phyloP scores from a whole-genome alignment of 2,888 invertebrate species.

The Seira sanloemensis region DNA sequence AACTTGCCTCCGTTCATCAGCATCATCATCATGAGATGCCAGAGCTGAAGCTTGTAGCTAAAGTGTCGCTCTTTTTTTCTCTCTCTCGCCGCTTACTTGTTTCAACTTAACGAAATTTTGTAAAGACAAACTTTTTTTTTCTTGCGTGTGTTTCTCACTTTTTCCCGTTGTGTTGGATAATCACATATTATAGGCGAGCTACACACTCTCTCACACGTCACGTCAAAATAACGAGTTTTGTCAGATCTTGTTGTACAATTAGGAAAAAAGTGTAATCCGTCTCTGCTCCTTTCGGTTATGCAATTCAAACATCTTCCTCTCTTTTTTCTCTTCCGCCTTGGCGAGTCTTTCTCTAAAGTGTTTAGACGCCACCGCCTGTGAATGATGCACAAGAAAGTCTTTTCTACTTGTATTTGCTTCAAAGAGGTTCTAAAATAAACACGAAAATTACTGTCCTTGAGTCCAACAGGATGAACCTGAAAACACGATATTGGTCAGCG shows the following conservation, averaged over 20 bases:
- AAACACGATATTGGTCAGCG: too few relatives aligned
- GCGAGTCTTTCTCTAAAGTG: too few relatives aligned
- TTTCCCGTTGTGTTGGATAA: slow-evolving; percentile 30
- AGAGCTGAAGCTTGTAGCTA: not conserved
- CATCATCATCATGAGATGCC: not conserved
- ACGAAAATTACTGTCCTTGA: too few relatives aligned
- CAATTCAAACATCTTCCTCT: not conserved
- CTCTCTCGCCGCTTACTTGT: not conserved
- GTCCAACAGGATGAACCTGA: too few relatives aligned
- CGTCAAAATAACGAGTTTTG: slow-evolving; percentile 63
- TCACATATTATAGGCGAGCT: slow-evolving; percentile 33
- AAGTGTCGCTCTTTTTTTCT: not conserved
- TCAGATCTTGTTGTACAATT: slow-evolving; percentile 62
- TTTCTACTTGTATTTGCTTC: too few relatives aligned
- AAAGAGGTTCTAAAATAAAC: too few relatives aligned
- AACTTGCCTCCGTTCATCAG: not conserved
- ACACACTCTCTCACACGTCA: slow-evolving; percentile 32
- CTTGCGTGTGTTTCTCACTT: slow-evolving; percentile 10
- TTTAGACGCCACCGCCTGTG: too few relatives aligned
- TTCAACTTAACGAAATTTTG: slow-evolving; percentile 14
- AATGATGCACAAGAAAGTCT: too few relatives aligned
- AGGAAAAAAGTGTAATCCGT: slow-evolving; percentile 59
- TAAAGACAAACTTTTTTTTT: slow-evolving; percentile 38
- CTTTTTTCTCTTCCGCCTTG: slow-evolving; percentile 9
- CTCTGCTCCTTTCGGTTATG: slow-evolving; percentile 46